These are phyloP conservation scores for Andricus grossulariae DNA, from an alignment of 1,140 invertebrate species.

Conservation along the genomic window DNA sequence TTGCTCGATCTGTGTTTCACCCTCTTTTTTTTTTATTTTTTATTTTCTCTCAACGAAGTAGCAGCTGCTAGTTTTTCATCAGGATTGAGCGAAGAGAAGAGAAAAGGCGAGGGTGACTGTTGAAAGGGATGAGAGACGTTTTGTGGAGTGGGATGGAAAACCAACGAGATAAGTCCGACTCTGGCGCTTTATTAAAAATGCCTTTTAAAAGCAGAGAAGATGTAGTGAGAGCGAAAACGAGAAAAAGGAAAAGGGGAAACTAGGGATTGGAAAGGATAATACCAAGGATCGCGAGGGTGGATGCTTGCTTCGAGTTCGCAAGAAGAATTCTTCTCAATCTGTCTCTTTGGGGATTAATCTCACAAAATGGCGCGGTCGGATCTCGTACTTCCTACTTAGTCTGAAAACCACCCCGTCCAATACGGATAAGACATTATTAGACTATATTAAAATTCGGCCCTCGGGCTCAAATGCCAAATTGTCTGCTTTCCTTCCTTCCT, in stretches of 20 bases:
- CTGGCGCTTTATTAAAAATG: conserved; percentile 55
- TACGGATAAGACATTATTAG: conserved; percentile 36
- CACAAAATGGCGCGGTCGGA: conserved; percentile 27
- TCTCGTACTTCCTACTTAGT: conserved; percentile 24
- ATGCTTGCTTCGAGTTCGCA: background rate
- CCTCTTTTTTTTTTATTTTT: conserved; percentile 32
- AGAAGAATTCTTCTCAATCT: conserved; percentile 35
- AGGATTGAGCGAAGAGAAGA: conserved; percentile 33
- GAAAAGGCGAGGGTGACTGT: conserved; percentile 34
- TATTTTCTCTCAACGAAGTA: background rate
- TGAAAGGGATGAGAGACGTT: background rate
- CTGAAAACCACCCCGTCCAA: background rate
- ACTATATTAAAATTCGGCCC: conserved; percentile 33
- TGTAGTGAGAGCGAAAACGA: background rate
- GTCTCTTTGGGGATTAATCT: conserved; percentile 40
- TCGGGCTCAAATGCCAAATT: conserved; percentile 25
- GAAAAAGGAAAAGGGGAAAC: background rate
- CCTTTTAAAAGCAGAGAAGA: conserved; percentile 39
- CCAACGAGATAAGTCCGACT: conserved; percentile 43
- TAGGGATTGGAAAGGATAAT: background rate
- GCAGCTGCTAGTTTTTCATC: conserved; percentile 18
- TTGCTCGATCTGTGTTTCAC: conserved; percentile 46
- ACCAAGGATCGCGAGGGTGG: background rate
- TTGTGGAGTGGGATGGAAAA: conserved; percentile 26
- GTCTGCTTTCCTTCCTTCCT: conserved; percentile 31